These are phyloP conservation scores for Apotomis turbidana DNA, from an alignment of 2,888 invertebrate genomes.

Conservation along the genomic window DNA sequence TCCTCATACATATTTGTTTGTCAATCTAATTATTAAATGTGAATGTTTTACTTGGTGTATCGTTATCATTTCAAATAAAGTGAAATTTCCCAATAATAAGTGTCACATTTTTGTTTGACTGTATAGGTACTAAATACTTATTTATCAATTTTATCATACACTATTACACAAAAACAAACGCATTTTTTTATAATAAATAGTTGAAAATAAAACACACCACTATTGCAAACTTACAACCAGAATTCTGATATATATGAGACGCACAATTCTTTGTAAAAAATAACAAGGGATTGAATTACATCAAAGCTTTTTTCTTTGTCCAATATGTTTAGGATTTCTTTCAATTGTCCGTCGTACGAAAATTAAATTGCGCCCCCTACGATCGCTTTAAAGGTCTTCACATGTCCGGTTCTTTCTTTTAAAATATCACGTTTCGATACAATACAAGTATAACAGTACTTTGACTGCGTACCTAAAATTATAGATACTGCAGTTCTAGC, in stretches of 20 bases:
- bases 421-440: slow-evolving; percentile 75
- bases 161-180: too few relatives aligned
- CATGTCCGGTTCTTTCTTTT: slow-evolving; percentile 67
- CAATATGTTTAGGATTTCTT: slow-evolving; percentile 81
- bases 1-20: too few relatives aligned
- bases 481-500: too few relatives aligned
- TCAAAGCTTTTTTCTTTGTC: slow-evolving; percentile 75
- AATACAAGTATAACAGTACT: slow-evolving; percentile 7
- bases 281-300: slow-evolving; percentile 69
- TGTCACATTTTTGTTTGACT: too few relatives aligned
- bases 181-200: too few relatives aligned
- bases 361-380: slow-evolving; percentile 76
- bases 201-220: not conserved
- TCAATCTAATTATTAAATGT: too few relatives aligned
- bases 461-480: not conserved
- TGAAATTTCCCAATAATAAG: too few relatives aligned
- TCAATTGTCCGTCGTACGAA: slow-evolving; percentile 72
- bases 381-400: slow-evolving; percentile 76
- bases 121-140: too few relatives aligned
- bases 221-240: not conserved
- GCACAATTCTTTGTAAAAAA: slow-evolving; percentile 65
- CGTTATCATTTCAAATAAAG: too few relatives aligned
- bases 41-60: too few relatives aligned
- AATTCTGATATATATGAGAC: slow-evolving; percentile 48
- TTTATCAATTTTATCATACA: too few relatives aligned